Evolutionary conservation across 2,888 invertebrate genomes (phyloP).

Genomic region (Spialia ferax): DNA sequence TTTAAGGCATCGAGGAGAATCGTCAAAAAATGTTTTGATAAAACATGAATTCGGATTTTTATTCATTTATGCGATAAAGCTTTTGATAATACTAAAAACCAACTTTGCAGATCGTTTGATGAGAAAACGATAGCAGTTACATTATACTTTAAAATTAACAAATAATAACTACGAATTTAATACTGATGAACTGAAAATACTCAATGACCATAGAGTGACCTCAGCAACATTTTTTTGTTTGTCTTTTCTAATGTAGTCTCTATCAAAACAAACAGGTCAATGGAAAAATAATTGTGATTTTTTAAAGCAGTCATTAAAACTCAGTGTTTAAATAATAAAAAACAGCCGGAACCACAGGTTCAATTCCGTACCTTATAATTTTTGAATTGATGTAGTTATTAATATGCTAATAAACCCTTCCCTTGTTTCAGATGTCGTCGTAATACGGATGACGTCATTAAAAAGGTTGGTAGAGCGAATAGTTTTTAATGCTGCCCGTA

Average conservation of each 20-base stretch:
- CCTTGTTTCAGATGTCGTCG: conserved; percentile 50
- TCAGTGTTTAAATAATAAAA: no score
- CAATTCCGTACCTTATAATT: background rate
- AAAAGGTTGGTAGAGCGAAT: conserved; percentile 47
- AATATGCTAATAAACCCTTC: conserved; percentile 26
- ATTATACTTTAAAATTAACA: background rate
- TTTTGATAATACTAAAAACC: background rate
- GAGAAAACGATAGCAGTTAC: background rate
- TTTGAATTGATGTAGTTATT: background rate
- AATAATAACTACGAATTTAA: background rate
- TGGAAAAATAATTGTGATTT: no score
- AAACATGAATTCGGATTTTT: conserved; percentile 10
- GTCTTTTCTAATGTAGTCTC: no score
- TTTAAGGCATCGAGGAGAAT: conserved; percentile 12
- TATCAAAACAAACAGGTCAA: background rate
- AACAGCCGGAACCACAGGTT: no score
- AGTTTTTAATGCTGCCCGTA: conserved; percentile 39
- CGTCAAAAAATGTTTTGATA: conserved; percentile 22
- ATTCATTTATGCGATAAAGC: conserved; percentile 10
- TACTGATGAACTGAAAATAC: background rate
- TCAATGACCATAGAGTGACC: background rate
- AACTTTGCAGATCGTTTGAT: conserved; percentile 2
- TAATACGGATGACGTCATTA: conserved; percentile 47
- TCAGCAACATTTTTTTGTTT: background rate
- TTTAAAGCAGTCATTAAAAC: no score